Evolutionary conservation across 2,888 invertebrate species (phyloP).

Genomic region (Cylindroiulus punctatus): DNA sequence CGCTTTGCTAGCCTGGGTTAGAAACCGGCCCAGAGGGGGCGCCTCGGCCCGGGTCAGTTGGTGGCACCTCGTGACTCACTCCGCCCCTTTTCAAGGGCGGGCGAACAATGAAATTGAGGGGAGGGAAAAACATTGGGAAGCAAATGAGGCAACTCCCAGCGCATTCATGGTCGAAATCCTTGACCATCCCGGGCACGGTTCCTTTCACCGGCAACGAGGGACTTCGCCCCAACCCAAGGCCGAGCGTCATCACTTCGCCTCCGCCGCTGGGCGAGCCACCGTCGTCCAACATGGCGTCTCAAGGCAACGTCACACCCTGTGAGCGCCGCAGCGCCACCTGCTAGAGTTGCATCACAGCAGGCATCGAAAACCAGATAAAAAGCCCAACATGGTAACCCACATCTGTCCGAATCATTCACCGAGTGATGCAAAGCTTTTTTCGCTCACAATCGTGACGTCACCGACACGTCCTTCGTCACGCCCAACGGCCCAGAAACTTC

Average conservation of each 20-base stretch:
- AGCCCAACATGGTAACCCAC: too few relatives aligned
- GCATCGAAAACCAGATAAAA: too few relatives aligned
- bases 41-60: background rate
- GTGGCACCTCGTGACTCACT: background rate
- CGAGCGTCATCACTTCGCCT: background rate
- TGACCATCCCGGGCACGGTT: constrained; percentile 23
- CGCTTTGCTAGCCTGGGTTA: background rate
- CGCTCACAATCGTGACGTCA: background rate
- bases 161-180: constrained; percentile 4
- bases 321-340: too few relatives aligned
- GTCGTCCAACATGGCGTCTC: background rate
- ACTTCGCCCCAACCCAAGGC: background rate
- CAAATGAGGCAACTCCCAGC: background rate
- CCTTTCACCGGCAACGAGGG: background rate
- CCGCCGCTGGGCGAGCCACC: background rate
- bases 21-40: background rate
- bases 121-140: background rate
- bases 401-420: too few relatives aligned
- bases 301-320: too few relatives aligned
- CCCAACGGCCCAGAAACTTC: background rate
- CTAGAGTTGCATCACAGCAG: too few relatives aligned
- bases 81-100: background rate
- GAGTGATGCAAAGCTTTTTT: too few relatives aligned
- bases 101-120: background rate
- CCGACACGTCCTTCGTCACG: background rate